Percentiles rank a stretch among this genome's conserved stretches.
phyloP scores from a whole-genome alignment of 2,888 invertebrate species.

The Amphiduros pacificus region DNA sequence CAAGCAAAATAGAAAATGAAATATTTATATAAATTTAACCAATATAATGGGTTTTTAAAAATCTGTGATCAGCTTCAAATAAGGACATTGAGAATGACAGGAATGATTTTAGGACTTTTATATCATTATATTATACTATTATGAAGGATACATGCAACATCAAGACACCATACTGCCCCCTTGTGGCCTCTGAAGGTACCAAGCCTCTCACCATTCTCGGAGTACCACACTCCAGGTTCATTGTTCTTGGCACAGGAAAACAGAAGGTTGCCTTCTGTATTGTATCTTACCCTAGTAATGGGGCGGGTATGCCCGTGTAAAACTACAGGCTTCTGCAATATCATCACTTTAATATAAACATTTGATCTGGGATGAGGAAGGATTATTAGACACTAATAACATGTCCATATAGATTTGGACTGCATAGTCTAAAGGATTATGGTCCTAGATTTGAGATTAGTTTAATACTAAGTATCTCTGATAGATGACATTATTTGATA shows the following conservation, averaged over 20 bases:
- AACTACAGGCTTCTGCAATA: constrained; percentile 82
- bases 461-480: too few species aligned
- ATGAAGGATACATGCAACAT: constrained; percentile 73
- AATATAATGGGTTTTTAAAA: too few species aligned
- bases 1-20: too few species aligned
- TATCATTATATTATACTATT: background rate
- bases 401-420: too few species aligned
- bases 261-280: constrained; percentile 90
- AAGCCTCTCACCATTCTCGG: constrained; percentile 90
- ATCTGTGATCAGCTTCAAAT: too few species aligned
- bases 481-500: too few species aligned
- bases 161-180: constrained; percentile 94
- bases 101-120: background rate
- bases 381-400: too few species aligned
- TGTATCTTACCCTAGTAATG: constrained; percentile 94
- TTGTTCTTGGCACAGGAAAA: constrained; percentile 93
- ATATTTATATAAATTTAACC: too few species aligned
- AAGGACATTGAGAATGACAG: background rate
- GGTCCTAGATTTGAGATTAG: too few species aligned
- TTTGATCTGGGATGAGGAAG: too few species aligned
- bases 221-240: constrained; percentile 94
- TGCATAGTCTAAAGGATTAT: too few species aligned
- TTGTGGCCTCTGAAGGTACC: constrained; percentile 90
- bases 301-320: constrained; percentile 97
- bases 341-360: too few species aligned